Percentiles rank a stretch among this genome's conserved stretches.
Conservation (phyloP, 1,140 invertebrate genomes). For the Bombus haemorrhoidalis region DNA sequence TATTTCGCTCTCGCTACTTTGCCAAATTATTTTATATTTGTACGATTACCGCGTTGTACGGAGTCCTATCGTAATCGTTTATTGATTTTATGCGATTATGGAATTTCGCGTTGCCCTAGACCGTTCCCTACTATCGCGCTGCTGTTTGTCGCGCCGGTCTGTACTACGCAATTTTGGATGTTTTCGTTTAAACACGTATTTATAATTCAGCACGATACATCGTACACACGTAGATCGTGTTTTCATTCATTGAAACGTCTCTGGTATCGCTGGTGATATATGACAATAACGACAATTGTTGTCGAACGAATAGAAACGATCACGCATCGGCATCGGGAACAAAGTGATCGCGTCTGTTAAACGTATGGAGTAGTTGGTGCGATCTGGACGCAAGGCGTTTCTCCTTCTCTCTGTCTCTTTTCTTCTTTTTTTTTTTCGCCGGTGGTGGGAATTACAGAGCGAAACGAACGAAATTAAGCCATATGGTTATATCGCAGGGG, state of each 20-base stretch:
- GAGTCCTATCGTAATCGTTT: slow-evolving; percentile 21
- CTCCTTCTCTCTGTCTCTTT: too few species aligned
- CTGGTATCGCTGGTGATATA: neutral
- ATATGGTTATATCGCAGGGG: slow-evolving; percentile 81
- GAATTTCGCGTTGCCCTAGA: slow-evolving; percentile 13
- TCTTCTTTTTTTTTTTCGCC: slow-evolving; percentile 36
- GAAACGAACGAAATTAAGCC: slow-evolving; percentile 70
- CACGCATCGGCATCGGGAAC: neutral
- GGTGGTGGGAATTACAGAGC: slow-evolving; percentile 25
- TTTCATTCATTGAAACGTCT: neutral
- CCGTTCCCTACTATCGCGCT: neutral
- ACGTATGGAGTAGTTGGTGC: neutral
- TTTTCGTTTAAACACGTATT: neutral
- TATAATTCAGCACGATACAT: neutral
- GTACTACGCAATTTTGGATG: neutral
- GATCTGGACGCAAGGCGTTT: neutral
- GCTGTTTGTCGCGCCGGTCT: neutral
- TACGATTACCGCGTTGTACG: too few species aligned
- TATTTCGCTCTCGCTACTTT: too few species aligned
- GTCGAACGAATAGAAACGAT: neutral
- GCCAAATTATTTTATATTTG: too few species aligned
- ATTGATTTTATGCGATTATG: slow-evolving; percentile 43
- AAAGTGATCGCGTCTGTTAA: neutral
- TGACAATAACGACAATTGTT: rapidly evolving
- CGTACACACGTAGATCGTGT: neutral